Percentiles rank a stretch among this genome's conserved stretches.
These are phyloP conservation scores for Acrocephalus arundinaceus DNA, from an alignment of 2,113 vertebrate genomes.

Conservation along the genomic window DNA sequence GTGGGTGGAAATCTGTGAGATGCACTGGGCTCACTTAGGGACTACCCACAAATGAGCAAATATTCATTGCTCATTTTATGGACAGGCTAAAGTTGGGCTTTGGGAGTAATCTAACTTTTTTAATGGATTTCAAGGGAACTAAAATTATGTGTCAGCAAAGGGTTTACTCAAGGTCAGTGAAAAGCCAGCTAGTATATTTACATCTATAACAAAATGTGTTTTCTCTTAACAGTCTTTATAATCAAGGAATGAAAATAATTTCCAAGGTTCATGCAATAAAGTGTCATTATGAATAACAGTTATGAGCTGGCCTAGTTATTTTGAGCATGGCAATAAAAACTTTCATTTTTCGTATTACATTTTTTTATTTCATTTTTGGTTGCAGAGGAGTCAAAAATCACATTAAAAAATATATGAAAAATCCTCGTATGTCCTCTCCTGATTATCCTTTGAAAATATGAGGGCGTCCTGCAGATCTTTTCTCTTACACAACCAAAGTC, in stretches of 20 bases:
- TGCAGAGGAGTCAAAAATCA: background rate
- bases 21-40: background rate
- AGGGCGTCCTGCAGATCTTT: background rate
- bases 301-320: background rate
- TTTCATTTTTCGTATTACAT: background rate
- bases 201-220: background rate
- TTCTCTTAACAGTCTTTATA: background rate
- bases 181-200: background rate
- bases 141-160: background rate
- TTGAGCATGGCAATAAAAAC: background rate
- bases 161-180: background rate
- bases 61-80: background rate
- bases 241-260: background rate
- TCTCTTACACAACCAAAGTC: background rate
- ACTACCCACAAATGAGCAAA: background rate
- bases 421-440: background rate
- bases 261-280: background rate
- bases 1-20: background rate
- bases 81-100: background rate
- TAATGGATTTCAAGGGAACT: background rate
- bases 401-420: background rate
- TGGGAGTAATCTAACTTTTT: background rate
- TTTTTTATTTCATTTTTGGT: background rate
- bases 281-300: background rate
- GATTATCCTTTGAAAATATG: background rate